Conservation (phyloP, 2,888 invertebrate genomes). For the Physocephala rufipes region DNA sequence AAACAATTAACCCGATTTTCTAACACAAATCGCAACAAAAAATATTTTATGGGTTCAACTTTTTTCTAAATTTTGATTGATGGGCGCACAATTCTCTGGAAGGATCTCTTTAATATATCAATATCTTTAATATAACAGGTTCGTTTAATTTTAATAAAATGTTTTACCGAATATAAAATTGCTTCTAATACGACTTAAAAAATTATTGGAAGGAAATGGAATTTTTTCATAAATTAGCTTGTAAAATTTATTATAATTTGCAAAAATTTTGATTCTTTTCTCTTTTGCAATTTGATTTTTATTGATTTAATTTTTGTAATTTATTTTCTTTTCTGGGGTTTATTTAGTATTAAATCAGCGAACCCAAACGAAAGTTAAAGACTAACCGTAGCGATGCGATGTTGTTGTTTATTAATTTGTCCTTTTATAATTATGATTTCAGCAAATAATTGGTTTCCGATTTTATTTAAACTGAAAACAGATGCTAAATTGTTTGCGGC, state of each 20-base stretch:
- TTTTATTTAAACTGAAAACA: slow-evolving; percentile 31
- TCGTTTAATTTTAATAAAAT: too few species aligned
- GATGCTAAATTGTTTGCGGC: slow-evolving; percentile 33
- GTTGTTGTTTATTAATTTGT: slow-evolving; percentile 16
- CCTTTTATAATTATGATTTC: background rate
- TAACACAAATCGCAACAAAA: too few species aligned
- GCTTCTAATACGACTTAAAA: slow-evolving; percentile 38
- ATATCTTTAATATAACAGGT: too few species aligned
- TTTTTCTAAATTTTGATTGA: slow-evolving; percentile 39
- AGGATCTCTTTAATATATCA: too few species aligned
- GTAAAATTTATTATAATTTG: slow-evolving; percentile 17
- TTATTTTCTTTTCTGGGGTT: background rate
- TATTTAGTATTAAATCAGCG: too few species aligned
- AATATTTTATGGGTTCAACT: background rate
- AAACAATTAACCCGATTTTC: too few species aligned
- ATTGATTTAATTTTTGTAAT: slow-evolving; percentile 30
- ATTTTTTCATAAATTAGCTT: slow-evolving; percentile 40
- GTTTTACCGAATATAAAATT: too few species aligned
- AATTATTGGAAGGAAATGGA: background rate
- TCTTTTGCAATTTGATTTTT: slow-evolving; percentile 36
- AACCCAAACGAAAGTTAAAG: too few species aligned
- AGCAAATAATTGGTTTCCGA: slow-evolving; percentile 16
- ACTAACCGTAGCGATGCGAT: background rate
- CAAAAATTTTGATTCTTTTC: slow-evolving; percentile 11
- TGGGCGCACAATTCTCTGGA: too few species aligned